Evolutionary conservation across 2,113 vertebrate species (phyloP), one percentile per base, ranked within the genome.

Genomic region (Haemorhous mexicanus): DNA sequence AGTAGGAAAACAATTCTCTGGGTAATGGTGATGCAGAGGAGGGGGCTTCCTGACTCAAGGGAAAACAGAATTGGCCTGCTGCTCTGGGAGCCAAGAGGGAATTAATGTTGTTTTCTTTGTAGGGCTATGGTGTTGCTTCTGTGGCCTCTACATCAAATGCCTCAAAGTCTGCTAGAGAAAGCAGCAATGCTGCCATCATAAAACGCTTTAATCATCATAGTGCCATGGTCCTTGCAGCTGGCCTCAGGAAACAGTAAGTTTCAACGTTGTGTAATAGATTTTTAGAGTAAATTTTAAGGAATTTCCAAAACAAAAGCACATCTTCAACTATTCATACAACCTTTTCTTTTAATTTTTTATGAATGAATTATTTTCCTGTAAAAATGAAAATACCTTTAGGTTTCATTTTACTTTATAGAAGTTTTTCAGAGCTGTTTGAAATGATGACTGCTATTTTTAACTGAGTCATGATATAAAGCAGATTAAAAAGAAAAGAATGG

Each of bases 161-260:
- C 96, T 97, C 97, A 53, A 99, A 98, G 95, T 98, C 98, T 1
- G 97, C 99, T 75, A 99, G 99, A 94, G 99, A 99, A 90, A 99
- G 98, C 92, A 99, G 99, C 96, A 99, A 99, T 56, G 98, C 98
- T 69, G 99, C 99, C 97, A 99, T 99, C 91, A 99, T 99, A 94
- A 99, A 99, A 96, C 98, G 99, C 69, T 99, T 99, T 98, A 99
- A 99, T 97, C 99, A 99, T 97, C 99, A 99, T 85, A 99, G 99
- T 97, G 99, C 99, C 97, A 99, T 99, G 99, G 99, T 99, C 93
- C 98, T 99, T 95, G 99, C 99, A 90, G 99, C 99, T 70, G 99
- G 99, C 63, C 98, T 99, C 93, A 98, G 98, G 94, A 99, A 98
- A 96, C 98, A 98, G 99, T 99, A 98, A 98, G 98, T 95, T 92